Conservation (phyloP, 2,888 invertebrate species). For the Diabrotica balteata region DNA sequence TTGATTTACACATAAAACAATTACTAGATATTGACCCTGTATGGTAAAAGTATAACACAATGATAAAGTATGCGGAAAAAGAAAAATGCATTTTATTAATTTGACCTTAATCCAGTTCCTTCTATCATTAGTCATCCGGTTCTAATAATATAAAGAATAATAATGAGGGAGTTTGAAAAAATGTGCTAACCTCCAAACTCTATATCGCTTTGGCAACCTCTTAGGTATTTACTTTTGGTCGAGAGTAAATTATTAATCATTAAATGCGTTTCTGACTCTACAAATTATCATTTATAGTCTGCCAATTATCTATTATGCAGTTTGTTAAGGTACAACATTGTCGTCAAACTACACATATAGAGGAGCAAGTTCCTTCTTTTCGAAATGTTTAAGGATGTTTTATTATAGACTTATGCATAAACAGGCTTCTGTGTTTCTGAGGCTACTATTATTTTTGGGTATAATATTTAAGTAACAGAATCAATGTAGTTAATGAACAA, state of each 20-base stretch:
- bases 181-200: conserved; percentile 3
- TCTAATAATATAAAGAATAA: conserved; percentile 7
- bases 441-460: too few relatives aligned
- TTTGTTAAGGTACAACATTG: too few relatives aligned
- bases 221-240: background rate
- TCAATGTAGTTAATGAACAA: too few relatives aligned
- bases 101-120: conserved; percentile 11
- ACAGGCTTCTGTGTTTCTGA: too few relatives aligned
- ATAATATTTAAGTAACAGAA: too few relatives aligned
- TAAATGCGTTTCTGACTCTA: too few relatives aligned
- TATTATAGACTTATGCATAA: too few relatives aligned
- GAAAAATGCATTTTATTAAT: conserved; percentile 13
- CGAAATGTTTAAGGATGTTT: too few relatives aligned
- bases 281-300: too few relatives aligned
- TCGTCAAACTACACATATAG: too few relatives aligned
- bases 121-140: conserved; percentile 16
- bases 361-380: too few relatives aligned
- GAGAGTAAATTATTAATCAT: background rate
- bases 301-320: too few relatives aligned
- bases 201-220: background rate
- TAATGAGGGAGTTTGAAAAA: background rate
- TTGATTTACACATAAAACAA: conserved; percentile 1
- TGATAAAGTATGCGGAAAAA: conserved; percentile 14
- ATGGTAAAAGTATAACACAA: conserved; percentile 7
- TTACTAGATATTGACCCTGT: conserved; percentile 7